Base-by-base conservation (phyloP, 2,797 vertebrate genomes). In the Anas flavirostris region DNA sequence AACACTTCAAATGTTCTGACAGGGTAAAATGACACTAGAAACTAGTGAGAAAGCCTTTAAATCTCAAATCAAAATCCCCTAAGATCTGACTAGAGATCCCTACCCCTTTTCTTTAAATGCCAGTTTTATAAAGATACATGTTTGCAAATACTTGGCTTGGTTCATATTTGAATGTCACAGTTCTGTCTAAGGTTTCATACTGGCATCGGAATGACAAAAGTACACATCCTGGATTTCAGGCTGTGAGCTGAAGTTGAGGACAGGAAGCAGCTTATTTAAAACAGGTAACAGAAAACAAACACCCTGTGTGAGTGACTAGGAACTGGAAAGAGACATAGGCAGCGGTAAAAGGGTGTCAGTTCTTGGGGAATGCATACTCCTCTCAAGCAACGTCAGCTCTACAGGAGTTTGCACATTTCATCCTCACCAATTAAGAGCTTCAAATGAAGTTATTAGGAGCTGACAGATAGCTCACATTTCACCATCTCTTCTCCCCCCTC, bases 261-360 rank as follows among this genome's bases (percentile, higher is more conserved):
- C 72, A 86, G 64, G 72, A 92, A 93, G 78, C 26, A 73, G 37
- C 31, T 94, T 77, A 80, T 82, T 94, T 82, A 48, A 78, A 90
- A 81, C 0, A 93, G 63, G 73, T 52, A 75, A 12, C 12, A 82
- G 87, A 75, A 94, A 94, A 88, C 31, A 92, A 91, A 81, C 59
- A 85, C 4, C 44, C 22, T 4, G 1, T 16, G 52, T 69, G 11
- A 85, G n/a, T 3, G 0, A 53, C 21, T 86, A 62, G 16, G 7
- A 56, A 73, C 31, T 73, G 94, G 78, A 79, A 59, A 88, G 60
- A 89, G 44, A 67, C 22, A 33, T 0, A 52, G 1, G 22, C 43
- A 43, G 63, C 33, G 23, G 52, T 53, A 88, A 50, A 87, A 55
- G 67, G 63, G n/a, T 77, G 74, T 13, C 41, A 76, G 73, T 43